These are phyloP conservation scores for Falco berigora DNA, from an alignment of 2,797 vertebrate genomes.

Conservation along the genomic window DNA sequence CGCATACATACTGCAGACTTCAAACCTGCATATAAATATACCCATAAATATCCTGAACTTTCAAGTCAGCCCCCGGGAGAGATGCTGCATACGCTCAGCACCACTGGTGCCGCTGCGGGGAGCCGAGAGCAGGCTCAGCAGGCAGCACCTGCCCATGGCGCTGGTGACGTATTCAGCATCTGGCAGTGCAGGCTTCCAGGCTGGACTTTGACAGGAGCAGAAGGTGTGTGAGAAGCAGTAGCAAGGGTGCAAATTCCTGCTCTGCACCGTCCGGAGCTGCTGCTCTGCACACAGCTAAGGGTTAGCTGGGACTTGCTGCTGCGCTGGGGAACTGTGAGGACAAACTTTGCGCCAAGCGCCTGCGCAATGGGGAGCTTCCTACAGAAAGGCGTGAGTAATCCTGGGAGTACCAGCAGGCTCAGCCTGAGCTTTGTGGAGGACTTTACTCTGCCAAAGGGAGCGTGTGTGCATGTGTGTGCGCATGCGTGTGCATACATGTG, in stretches of 20 bases:
- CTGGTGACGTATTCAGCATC: background rate
- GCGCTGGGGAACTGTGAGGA: fast-evolving
- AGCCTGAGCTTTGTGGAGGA: background rate
- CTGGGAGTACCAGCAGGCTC: fast-evolving
- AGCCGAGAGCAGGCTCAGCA: background rate
- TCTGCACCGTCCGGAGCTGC: background rate
- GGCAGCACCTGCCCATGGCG: background rate
- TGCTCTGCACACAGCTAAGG: fast-evolving
- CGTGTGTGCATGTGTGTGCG: fast-evolving
- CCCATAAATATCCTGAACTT: background rate
- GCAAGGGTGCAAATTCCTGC: background rate
- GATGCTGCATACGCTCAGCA: fast-evolving
- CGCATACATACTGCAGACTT: background rate
- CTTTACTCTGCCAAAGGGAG: fast-evolving
- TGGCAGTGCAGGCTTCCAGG: background rate
- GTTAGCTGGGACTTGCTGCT: background rate
- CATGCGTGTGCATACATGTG: too few species aligned
- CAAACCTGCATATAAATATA: fast-evolving
- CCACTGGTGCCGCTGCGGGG: background rate
- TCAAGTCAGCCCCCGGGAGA: background rate
- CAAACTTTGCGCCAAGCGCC: background rate
- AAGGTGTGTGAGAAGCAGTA: background rate
- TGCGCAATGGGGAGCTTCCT: fast-evolving
- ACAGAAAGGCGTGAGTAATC: background rate
- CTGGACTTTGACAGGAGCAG: background rate